phyloP scores from a whole-genome alignment of 2,888 invertebrate genomes.

The Scelioninae gen. 2 region DNA sequence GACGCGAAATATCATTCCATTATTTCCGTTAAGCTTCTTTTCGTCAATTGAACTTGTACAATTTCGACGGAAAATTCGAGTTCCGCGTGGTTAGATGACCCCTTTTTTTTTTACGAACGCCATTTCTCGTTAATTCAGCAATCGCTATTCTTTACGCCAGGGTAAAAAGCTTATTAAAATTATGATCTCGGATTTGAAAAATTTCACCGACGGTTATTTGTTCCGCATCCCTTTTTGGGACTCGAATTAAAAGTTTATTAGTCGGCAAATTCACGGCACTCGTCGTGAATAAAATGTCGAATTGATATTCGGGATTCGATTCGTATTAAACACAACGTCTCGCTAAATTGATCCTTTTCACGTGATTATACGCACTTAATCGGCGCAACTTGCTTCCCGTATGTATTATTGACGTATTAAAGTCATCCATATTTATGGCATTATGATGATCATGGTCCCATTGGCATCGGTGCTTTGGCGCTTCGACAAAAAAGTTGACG shows the following conservation, averaged over 20 bases:
- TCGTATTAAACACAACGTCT: no score
- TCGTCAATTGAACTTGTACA: slow-evolving; percentile 32
- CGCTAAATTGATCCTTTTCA: no score
- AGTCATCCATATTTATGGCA: slow-evolving; percentile 28
- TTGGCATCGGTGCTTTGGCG: slow-evolving; percentile 13
- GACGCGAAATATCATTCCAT: slow-evolving; percentile 44
- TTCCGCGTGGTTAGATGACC: background rate
- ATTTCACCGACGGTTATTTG: background rate
- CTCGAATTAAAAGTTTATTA: background rate
- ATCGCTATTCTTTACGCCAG: background rate
- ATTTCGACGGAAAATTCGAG: slow-evolving; percentile 3
- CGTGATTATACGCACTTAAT: background rate
- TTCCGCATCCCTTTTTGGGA: background rate
- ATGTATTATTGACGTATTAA: slow-evolving; percentile 4
- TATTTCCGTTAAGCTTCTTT: slow-evolving; percentile 48
- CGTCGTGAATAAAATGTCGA: background rate
- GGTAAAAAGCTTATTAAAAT: slow-evolving; percentile 8
- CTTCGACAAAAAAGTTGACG: slow-evolving; percentile 16
- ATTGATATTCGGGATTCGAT: no score
- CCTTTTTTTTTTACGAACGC: background rate
- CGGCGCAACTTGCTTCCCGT: background rate
- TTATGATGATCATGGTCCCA: slow-evolving; percentile 18
- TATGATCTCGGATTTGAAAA: background rate
- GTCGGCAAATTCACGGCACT: background rate
- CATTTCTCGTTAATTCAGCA: slow-evolving; percentile 3